These are phyloP conservation scores for Anisognathus igniventris DNA, from an alignment of 2,797 vertebrate genomes.

Conservation along the genomic window DNA sequence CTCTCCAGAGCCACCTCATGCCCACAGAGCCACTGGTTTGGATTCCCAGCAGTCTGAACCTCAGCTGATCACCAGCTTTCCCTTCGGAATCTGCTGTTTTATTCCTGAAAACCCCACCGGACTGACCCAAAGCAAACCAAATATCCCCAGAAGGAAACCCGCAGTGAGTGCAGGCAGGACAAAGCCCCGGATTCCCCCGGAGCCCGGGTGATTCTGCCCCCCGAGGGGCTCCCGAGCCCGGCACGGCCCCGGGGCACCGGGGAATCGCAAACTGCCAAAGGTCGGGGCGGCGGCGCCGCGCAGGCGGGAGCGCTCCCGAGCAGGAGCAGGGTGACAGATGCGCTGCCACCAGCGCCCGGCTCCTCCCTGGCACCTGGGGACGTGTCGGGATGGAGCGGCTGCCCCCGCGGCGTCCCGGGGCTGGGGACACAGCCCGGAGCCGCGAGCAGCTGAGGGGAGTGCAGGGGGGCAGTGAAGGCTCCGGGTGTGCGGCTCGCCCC, in stretches of 20 bases:
- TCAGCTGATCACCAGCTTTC: neutral
- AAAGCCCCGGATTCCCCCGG: neutral
- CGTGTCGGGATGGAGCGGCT: neutral
- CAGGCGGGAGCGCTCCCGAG: neutral
- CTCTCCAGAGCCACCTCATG: rapidly evolving
- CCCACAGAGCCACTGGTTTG: rapidly evolving
- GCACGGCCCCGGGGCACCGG: rapidly evolving
- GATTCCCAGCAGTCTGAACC: neutral
- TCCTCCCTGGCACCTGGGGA: neutral
- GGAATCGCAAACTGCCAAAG: neutral
- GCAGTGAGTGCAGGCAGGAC: neutral
- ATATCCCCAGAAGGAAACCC: rapidly evolving
- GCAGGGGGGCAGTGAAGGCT: neutral
- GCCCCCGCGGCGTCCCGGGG: rapidly evolving
- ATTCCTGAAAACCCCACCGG: rapidly evolving
- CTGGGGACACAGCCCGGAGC: rapidly evolving
- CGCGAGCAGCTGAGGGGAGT: too few species aligned
- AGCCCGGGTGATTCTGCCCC: neutral
- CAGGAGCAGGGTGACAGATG: neutral
- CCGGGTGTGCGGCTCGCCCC: neutral
- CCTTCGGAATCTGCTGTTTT: rapidly evolving
- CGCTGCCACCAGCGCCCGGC: neutral
- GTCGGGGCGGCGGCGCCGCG: neutral
- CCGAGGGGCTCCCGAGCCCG: neutral
- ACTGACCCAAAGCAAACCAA: neutral